Conservation (phyloP, 2,113 vertebrate genomes). For the Gasterosteus aculeatus region DNA sequence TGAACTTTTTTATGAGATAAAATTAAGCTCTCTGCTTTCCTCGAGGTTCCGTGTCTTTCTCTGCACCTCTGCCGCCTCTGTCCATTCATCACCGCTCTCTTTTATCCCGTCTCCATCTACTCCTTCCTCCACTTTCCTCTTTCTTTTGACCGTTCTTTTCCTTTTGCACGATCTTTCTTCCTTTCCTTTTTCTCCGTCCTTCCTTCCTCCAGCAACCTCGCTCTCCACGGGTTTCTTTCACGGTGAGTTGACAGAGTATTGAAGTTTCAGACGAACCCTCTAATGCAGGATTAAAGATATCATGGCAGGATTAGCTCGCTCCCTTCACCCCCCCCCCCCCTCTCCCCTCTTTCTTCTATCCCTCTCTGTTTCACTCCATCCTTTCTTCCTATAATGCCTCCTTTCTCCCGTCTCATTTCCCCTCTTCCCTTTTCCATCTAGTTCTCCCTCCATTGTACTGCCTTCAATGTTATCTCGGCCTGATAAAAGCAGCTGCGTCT, state of each 20-base stretch:
- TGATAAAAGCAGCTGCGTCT: conserved; percentile 39
- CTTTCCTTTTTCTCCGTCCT: conserved; percentile 4
- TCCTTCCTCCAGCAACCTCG: conserved; percentile 29
- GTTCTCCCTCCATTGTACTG: conserved; percentile 32
- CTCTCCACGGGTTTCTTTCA: conserved; percentile 62
- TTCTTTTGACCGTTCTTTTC: conserved; percentile 16
- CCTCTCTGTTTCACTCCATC: conserved; percentile 54
- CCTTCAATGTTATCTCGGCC: conserved; percentile 38
- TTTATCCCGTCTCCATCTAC: conserved; percentile 21
- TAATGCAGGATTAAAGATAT: conserved; percentile 79
- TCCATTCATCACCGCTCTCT: conserved; percentile 23
- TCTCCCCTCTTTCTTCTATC: conserved; percentile 37
- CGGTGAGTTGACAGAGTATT: conserved; percentile 70
- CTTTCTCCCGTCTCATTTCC: conserved; percentile 40
- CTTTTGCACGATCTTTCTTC: neutral
- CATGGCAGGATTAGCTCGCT: conserved; percentile 72
- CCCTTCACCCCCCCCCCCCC: conserved; percentile 32
- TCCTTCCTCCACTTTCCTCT: conserved; percentile 15
- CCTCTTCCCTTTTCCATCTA: conserved; percentile 11
- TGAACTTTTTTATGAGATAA: conserved; percentile 36
- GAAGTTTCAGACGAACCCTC: conserved; percentile 72
- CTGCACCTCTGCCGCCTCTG: conserved; percentile 30
- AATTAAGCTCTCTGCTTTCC: conserved; percentile 57
- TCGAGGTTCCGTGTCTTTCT: conserved; percentile 41
- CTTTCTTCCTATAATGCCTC: conserved; percentile 54